Evolutionary conservation across 1,140 invertebrate species (phyloP).

Genomic region (Vanessa tameamea): DNA sequence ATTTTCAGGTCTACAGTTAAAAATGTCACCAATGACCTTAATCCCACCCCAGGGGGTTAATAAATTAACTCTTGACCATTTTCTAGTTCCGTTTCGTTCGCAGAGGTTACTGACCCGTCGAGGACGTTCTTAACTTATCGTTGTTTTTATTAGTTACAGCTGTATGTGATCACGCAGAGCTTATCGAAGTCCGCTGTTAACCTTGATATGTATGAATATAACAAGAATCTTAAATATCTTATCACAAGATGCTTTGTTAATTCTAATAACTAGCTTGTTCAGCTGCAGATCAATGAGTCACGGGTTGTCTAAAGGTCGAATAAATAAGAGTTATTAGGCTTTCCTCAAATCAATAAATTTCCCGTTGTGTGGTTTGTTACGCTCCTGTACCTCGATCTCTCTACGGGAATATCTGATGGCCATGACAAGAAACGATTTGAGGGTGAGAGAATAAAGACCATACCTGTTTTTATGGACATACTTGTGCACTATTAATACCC

Average conservation of each 20-base stretch:
- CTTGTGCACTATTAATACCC: too few species aligned
- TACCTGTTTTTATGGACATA: too few species aligned
- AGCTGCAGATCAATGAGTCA: too few species aligned
- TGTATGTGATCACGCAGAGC: not conserved
- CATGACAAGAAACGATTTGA: too few species aligned
- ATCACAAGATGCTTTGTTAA: not conserved
- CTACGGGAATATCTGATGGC: too few species aligned
- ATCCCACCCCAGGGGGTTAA: constrained; percentile 14
- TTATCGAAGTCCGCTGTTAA: not conserved
- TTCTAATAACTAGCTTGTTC: too few species aligned
- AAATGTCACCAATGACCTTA: constrained; percentile 12
- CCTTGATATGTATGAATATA: constrained; percentile 2
- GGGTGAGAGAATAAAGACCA: too few species aligned
- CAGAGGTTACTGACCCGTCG: not conserved
- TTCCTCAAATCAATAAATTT: too few species aligned
- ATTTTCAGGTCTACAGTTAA: not conserved
- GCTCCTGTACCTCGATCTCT: too few species aligned
- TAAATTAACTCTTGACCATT: constrained; percentile 16
- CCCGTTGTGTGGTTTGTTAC: too few species aligned
- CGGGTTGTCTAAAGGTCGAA: too few species aligned
- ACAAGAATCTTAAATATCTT: not conserved
- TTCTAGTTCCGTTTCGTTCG: constrained; percentile 13
- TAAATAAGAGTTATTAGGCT: too few species aligned
- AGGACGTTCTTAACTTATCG: not conserved
- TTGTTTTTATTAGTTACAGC: constrained; percentile 6